phyloP scores from a whole-genome alignment of 2,113 vertebrate species.

The Embiotoca jacksoni region DNA sequence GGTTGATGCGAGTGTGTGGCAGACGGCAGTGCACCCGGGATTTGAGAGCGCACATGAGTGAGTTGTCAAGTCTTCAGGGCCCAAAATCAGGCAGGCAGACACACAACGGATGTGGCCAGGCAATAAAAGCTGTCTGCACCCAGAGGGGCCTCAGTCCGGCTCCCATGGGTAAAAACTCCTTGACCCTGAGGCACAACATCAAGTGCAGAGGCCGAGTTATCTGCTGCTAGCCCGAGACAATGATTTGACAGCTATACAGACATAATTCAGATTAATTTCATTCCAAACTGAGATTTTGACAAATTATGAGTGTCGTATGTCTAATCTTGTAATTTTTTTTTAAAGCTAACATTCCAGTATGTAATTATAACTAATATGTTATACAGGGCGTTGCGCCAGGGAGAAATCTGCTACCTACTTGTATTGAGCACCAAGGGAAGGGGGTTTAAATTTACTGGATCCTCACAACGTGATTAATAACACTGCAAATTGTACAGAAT shows the following conservation, averaged over 20 bases:
- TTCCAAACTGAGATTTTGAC: constrained; percentile 9
- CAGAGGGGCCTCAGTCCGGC: constrained; percentile 48
- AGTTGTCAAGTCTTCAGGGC: constrained; percentile 66
- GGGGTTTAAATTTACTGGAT: constrained; percentile 35
- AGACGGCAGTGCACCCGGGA: constrained; percentile 62
- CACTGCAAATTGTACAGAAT: constrained; percentile 67
- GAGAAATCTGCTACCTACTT: constrained; percentile 35
- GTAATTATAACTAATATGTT: constrained; percentile 33
- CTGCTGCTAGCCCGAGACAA: constrained; percentile 1
- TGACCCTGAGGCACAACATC: constrained; percentile 53
- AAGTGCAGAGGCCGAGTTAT: constrained; percentile 27
- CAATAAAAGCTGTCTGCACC: constrained; percentile 64
- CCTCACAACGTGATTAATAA: constrained; percentile 66
- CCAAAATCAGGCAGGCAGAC: constrained; percentile 62
- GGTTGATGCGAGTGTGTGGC: constrained; percentile 43
- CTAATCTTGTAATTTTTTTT: not conserved
- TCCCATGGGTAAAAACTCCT: constrained; percentile 49
- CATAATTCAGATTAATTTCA: constrained; percentile 7
- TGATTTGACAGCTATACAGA: constrained; percentile 2
- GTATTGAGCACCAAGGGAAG: constrained; percentile 10
- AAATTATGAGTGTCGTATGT: not conserved
- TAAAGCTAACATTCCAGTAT: not conserved
- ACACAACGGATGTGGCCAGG: constrained; percentile 64
- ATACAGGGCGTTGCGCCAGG: constrained; percentile 18
- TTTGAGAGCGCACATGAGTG: constrained; percentile 70